Percentiles rank a stretch among this genome's conserved stretches.
These are phyloP conservation scores for Pygoscelis antarcticus DNA, from an alignment of 2,113 vertebrate species.

Conservation along the genomic window DNA sequence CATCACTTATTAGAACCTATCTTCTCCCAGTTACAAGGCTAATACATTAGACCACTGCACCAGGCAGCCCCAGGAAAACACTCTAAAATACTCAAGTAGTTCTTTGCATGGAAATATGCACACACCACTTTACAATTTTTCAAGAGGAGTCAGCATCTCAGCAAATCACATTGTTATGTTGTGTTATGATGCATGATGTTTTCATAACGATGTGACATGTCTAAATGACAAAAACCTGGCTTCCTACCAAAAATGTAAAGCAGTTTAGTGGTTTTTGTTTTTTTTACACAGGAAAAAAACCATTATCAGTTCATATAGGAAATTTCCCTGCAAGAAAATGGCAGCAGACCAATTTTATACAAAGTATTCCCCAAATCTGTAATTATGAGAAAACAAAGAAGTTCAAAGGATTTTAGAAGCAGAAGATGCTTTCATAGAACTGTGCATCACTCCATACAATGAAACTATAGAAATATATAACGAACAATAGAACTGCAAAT, in stretches of 20 bases:
- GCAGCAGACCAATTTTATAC: constrained; percentile 39
- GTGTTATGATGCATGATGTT: constrained; percentile 66
- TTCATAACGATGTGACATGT: constrained; percentile 61
- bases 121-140: neutral
- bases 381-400: constrained; percentile 38
- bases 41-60: neutral
- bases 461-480: neutral
- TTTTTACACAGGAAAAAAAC: neutral
- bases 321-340: constrained; percentile 42
- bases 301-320: constrained; percentile 41
- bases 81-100: neutral
- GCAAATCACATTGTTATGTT: constrained; percentile 67
- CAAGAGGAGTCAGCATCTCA: constrained; percentile 46
- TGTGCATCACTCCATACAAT: neutral
- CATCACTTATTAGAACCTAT: neutral
- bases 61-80: neutral
- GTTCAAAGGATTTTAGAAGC: neutral
- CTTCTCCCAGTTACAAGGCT: neutral
- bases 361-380: constrained; percentile 29
- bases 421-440: constrained; percentile 25
- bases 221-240: constrained; percentile 70
- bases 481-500: neutral
- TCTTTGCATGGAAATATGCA: neutral
- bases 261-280: neutral
- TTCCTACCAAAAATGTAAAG: constrained; percentile 67